phyloP scores from a whole-genome alignment of 2,888 invertebrate genomes.

The Entomobrya multifasciata region DNA sequence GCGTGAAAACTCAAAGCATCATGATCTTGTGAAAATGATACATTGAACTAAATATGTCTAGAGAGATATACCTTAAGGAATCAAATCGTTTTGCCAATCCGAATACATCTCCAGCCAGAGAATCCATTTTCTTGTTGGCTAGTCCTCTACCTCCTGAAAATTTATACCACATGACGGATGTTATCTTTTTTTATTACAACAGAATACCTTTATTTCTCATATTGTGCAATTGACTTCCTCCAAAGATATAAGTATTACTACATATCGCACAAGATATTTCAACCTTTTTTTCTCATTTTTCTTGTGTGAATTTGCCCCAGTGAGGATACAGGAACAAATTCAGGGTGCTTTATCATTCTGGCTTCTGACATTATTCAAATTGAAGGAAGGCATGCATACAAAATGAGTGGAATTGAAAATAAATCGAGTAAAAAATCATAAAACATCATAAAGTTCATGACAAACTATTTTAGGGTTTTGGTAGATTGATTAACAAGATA shows the following conservation, averaged over 20 bases:
- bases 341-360: slow-evolving; percentile 12
- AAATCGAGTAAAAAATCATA: slow-evolving; percentile 32
- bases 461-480: neutral
- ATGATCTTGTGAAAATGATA: neutral
- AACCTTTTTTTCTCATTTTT: neutral
- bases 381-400: slow-evolving; percentile 43
- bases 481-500: neutral
- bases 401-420: slow-evolving; percentile 43
- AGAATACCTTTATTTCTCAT: neutral
- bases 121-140: slow-evolving; percentile 80
- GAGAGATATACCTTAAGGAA: slow-evolving; percentile 80
- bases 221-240: neutral
- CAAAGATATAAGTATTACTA: neutral
- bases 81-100: slow-evolving; percentile 82
- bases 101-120: slow-evolving; percentile 82
- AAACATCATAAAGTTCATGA: neutral
- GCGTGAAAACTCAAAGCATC: neutral
- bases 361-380: slow-evolving; percentile 41
- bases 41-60: neutral
- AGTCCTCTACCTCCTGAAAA: slow-evolving; percentile 57
- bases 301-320: neutral
- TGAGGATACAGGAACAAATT: neutral
- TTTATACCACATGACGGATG: neutral
- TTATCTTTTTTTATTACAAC: slow-evolving; percentile 14
- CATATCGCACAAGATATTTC: neutral